Percentiles rank a stretch among this genome's conserved stretches.
Evolutionary conservation across 2,888 invertebrate species (phyloP).

Genomic region (Clistopyga incitator): DNA sequence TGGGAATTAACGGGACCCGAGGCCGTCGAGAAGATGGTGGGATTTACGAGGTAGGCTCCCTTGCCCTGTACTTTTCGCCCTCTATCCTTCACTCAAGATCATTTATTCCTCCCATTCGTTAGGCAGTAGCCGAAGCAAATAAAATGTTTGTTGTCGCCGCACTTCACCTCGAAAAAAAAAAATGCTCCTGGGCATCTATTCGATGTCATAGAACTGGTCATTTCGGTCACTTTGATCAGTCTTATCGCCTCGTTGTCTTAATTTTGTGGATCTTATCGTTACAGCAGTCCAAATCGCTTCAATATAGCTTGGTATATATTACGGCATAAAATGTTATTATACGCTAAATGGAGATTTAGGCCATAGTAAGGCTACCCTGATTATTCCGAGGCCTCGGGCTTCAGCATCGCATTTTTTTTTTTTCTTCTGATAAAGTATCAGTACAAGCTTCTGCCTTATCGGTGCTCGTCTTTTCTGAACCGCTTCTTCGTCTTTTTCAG

Average conservation of each 20-base stretch:
- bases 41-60: constrained; percentile 40
- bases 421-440: constrained; percentile 22
- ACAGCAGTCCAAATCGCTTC: constrained; percentile 2
- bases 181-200: constrained; percentile 1
- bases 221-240: constrained; percentile 4
- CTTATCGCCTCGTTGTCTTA: background rate
- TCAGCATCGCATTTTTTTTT: background rate
- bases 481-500: constrained; percentile 12
- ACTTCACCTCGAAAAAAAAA: background rate
- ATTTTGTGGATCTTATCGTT: background rate
- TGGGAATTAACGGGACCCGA: constrained; percentile 53
- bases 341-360: background rate
- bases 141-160: constrained; percentile 4
- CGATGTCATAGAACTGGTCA: background rate
- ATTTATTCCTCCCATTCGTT: constrained; percentile 15
- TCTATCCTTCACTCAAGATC: constrained; percentile 12
- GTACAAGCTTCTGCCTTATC: constrained; percentile 25
- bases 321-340: constrained; percentile 16
- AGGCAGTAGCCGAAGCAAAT: constrained; percentile 2
- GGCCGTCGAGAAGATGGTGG: constrained; percentile 41
- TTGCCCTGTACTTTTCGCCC: background rate
- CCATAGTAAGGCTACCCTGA: background rate
- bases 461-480: constrained; percentile 33
- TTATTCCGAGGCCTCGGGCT: background rate
- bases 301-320: background rate